Evolutionary conservation across 2,888 invertebrate species (phyloP), one percentile per base, ranked within the genome.

Genomic region (Empis livida): DNA sequence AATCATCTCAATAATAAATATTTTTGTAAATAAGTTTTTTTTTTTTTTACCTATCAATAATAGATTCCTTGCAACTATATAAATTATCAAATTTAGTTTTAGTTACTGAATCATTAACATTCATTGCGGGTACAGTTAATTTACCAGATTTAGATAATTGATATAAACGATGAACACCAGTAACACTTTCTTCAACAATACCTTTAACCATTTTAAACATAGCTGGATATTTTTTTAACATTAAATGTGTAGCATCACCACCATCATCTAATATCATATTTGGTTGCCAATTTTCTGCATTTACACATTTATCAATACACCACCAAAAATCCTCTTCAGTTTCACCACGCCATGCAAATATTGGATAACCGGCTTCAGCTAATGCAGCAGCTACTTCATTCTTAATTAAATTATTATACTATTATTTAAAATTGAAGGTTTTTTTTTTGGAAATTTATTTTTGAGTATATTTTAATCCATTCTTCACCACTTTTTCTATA

Each of bases 321-420:
- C 95, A 96, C 96, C 96, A 96, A 71, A 96, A 96, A 60, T 96
- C 96, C 63, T 96, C 95, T 65, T 96, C 96, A 8, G 91, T 90
- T 68, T 96, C 94, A 0, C 94, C 93, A 47, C 94, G 85, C 96
- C 96, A 96, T 11, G 95, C 92, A 72, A 92, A 96, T 53, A 96
- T 81, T 2, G 94, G 81, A 64, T 82, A 87, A 11, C 84, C 85
- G 42, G 88, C 85, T 68, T 95, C 88, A 0, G 95, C 95, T 53
- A 96, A 69, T 1, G 96, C 95, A 1, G 95, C 94, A 1, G 94
- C 94, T 0, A 96, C 94, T 72, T 96, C 95, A 66, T 97, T 96
- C 83, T 95, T 59, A 46, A 61, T 57, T 59, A 14, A 45, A 51
- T 49, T 38, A n/a, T n/a, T n/a, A n/a, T n/a, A n/a, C n/a, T n/a